Percentiles rank a stretch among this genome's conserved stretches.
These are phyloP conservation scores for Halichoeres trimaculatus DNA, from an alignment of 2,113 vertebrate genomes.

Conservation along the genomic window DNA sequence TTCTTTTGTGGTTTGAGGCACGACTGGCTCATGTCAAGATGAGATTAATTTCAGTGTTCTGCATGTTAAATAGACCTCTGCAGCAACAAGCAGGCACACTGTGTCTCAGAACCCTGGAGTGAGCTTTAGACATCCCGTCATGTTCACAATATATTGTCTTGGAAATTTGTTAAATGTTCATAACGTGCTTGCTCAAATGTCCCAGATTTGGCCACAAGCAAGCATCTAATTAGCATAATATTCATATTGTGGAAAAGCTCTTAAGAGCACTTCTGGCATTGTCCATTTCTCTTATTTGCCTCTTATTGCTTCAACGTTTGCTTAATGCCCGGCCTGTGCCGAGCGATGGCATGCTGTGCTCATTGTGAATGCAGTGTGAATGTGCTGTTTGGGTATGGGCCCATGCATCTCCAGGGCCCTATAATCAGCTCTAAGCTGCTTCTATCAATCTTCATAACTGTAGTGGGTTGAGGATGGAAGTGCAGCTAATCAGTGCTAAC, in stretches of 20 bases:
- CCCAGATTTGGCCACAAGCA: constrained; percentile 77
- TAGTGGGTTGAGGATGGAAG: constrained; percentile 75
- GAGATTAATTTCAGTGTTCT: constrained; percentile 50
- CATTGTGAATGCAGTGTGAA: constrained; percentile 76
- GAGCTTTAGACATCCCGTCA: constrained; percentile 60
- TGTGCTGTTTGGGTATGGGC: constrained; percentile 75
- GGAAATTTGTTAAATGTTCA: constrained; percentile 80
- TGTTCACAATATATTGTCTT: constrained; percentile 74
- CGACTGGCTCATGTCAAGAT: constrained; percentile 38
- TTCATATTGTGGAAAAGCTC: constrained; percentile 78
- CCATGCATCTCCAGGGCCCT: constrained; percentile 79
- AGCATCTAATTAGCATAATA: constrained; percentile 82
- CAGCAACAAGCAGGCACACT: constrained; percentile 36
- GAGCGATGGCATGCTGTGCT: constrained; percentile 70
- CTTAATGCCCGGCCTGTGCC: constrained; percentile 72
- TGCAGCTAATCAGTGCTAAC: constrained; percentile 80
- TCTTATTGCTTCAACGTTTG: constrained; percentile 70
- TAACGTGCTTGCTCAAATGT: constrained; percentile 71
- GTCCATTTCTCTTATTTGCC: constrained; percentile 78
- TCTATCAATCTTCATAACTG: constrained; percentile 84
- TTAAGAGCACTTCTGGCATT: constrained; percentile 78
- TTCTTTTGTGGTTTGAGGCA: constrained; percentile 48
- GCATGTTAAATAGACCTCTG: constrained; percentile 57
- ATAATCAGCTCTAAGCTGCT: constrained; percentile 82
- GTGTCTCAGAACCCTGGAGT: constrained; percentile 66